phyloP scores from a whole-genome alignment of 2,113 vertebrate genomes.

The Carassius gibelio region DNA sequence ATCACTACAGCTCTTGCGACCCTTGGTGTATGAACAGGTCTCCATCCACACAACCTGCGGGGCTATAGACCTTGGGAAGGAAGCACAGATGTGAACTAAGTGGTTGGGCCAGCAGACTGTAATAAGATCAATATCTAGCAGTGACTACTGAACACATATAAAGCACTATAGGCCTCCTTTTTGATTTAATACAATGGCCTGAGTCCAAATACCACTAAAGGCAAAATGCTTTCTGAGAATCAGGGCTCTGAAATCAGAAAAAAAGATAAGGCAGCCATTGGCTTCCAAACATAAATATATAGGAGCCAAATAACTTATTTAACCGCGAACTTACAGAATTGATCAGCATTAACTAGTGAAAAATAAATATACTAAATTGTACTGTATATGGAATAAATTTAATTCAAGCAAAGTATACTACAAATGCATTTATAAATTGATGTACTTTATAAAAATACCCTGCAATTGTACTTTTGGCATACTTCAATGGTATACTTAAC shows the following conservation, averaged over 20 bases:
- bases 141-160: conserved; percentile 17
- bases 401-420: too few relatives aligned
- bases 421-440: too few relatives aligned
- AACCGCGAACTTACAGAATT: too few relatives aligned
- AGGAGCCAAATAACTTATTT: background rate
- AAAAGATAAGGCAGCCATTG: background rate
- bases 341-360: too few relatives aligned
- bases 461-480: too few relatives aligned
- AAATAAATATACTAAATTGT: too few relatives aligned
- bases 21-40: conserved; percentile 14
- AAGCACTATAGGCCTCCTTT: background rate
- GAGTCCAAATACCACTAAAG: background rate
- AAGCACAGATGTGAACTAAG: background rate
- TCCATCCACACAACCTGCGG: background rate
- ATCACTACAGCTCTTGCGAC: background rate
- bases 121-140: conserved; percentile 26
- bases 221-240: background rate
- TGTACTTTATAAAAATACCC: too few relatives aligned
- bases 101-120: background rate
- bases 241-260: background rate
- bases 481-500: too few relatives aligned
- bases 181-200: conserved; percentile 7
- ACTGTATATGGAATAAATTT: too few relatives aligned
- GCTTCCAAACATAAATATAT: background rate
- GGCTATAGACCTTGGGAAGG: conserved; percentile 8